Percentiles rank a stretch among this genome's conserved stretches.
Conservation (phyloP, 2,888 invertebrate genomes). For the Chaitophorus viminalis region DNA sequence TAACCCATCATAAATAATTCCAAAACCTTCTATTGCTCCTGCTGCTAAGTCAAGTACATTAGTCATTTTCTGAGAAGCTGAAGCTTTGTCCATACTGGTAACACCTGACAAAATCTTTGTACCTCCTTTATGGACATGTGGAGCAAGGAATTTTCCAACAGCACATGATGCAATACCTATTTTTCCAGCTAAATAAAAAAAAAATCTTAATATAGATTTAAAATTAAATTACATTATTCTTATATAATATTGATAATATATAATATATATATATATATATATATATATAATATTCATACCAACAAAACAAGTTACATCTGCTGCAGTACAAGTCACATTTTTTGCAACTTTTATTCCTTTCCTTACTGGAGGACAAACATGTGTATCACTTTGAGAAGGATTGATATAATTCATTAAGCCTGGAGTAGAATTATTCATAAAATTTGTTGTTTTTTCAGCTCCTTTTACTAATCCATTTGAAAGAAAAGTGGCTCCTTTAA, state of each 20-base stretch:
- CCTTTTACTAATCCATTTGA: constrained; percentile 76
- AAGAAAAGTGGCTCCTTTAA: constrained; percentile 74
- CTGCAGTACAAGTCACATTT: constrained; percentile 75
- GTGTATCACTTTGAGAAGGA: constrained; percentile 68
- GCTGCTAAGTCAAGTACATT: constrained; percentile 75
- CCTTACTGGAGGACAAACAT: constrained; percentile 72
- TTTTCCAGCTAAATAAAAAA: constrained; percentile 68
- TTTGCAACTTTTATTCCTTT: constrained; percentile 74
- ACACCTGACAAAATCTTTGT: constrained; percentile 72
- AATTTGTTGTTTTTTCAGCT: constrained; percentile 74
- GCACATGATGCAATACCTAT: constrained; percentile 76
- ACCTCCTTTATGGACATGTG: constrained; percentile 76
- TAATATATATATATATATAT: too few relatives aligned
- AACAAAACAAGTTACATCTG: constrained; percentile 75
- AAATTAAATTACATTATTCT: not conserved
- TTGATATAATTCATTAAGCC: constrained; percentile 72
- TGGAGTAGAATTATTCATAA: constrained; percentile 73
- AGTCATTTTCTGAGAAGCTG: constrained; percentile 72
- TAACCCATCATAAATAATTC: constrained; percentile 77
- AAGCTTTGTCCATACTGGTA: constrained; percentile 70
- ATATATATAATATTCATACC: too few relatives aligned
- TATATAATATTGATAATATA: not conserved
- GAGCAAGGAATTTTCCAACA: constrained; percentile 76
- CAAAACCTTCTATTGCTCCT: constrained; percentile 78
- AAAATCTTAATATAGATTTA: not conserved